Conservation (phyloP, 2,113 vertebrate species). For the Thunnus thynnus region DNA sequence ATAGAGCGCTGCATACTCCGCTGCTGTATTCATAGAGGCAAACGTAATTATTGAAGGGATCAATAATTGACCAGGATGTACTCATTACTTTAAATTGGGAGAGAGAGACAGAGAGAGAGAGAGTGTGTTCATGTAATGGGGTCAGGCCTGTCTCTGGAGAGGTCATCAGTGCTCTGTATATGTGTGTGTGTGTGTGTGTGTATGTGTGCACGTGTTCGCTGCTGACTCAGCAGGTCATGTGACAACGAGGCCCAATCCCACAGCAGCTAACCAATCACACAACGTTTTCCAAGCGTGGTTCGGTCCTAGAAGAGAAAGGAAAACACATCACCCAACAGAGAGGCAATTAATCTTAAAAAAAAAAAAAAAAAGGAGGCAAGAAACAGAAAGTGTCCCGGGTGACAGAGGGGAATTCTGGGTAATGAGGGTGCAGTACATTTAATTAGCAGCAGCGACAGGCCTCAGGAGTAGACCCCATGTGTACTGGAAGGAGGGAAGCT, state of each 20-base stretch:
- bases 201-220: no score
- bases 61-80: slow-evolving; percentile 18
- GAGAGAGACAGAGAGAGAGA: not conserved
- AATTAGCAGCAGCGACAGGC: slow-evolving; percentile 27
- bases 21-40: not conserved
- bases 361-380: not conserved
- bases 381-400: not conserved
- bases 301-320: not conserved
- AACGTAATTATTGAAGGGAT: slow-evolving; percentile 22
- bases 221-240: slow-evolving; percentile 68
- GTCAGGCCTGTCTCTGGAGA: slow-evolving; percentile 55
- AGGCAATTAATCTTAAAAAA: slow-evolving; percentile 45
- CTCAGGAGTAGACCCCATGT: not conserved
- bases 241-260: slow-evolving; percentile 37
- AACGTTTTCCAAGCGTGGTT: not conserved
- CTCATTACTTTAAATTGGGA: slow-evolving; percentile 31
- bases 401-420: slow-evolving; percentile 56
- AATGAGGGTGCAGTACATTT: slow-evolving; percentile 45
- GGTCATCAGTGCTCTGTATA: slow-evolving; percentile 49
- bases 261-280: slow-evolving; percentile 50
- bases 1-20: no score
- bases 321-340: slow-evolving; percentile 4
- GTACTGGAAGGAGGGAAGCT: not conserved
- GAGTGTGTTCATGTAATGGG: slow-evolving; percentile 26
- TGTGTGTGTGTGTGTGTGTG: slow-evolving; percentile 4